Conservation (phyloP, 2,113 vertebrate genomes). For the Syngnathus scovelli region DNA sequence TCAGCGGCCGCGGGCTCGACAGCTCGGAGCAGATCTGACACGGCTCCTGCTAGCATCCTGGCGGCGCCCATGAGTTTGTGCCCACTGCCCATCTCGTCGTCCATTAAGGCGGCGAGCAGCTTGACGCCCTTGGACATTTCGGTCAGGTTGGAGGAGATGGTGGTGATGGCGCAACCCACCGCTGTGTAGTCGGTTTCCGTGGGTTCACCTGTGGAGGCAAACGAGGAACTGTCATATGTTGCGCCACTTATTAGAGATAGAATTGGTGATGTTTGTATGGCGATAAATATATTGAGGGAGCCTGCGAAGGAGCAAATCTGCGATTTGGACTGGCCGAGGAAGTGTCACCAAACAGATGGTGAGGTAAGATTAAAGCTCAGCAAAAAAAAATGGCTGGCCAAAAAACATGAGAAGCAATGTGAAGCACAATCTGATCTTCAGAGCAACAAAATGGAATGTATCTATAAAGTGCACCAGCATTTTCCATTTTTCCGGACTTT, state of each 20-base stretch:
- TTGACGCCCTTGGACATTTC: constrained; percentile 99
- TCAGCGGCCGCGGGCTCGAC: constrained; percentile 93
- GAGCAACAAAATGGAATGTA: constrained; percentile 30
- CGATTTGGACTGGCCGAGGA: constrained; percentile 24
- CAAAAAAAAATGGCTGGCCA: constrained; percentile 44
- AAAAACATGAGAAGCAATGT: constrained; percentile 17
- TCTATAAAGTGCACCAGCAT: constrained; percentile 18
- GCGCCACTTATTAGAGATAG: not conserved
- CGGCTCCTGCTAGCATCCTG: constrained; percentile 86
- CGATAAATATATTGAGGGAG: constrained; percentile 36
- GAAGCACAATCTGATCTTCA: constrained; percentile 32
- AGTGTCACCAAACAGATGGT: constrained; percentile 62
- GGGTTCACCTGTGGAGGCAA: constrained; percentile 80
- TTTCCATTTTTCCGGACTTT: constrained; percentile 34
- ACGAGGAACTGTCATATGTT: constrained; percentile 18
- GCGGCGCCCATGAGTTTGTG: constrained; percentile 93
- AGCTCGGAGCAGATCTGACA: constrained; percentile 91
- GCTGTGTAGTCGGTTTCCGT: constrained; percentile 95
- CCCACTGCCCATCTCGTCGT: constrained; percentile 91
- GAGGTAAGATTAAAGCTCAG: constrained; percentile 55
- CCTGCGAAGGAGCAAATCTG: constrained; percentile 32
- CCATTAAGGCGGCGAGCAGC: constrained; percentile 92
- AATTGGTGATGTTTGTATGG: constrained; percentile 21
- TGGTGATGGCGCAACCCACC: constrained; percentile 97
- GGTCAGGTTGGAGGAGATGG: constrained; percentile 97